Conservation (phyloP, 1,140 invertebrate species). For the Zaprionus kolodkinae region DNA sequence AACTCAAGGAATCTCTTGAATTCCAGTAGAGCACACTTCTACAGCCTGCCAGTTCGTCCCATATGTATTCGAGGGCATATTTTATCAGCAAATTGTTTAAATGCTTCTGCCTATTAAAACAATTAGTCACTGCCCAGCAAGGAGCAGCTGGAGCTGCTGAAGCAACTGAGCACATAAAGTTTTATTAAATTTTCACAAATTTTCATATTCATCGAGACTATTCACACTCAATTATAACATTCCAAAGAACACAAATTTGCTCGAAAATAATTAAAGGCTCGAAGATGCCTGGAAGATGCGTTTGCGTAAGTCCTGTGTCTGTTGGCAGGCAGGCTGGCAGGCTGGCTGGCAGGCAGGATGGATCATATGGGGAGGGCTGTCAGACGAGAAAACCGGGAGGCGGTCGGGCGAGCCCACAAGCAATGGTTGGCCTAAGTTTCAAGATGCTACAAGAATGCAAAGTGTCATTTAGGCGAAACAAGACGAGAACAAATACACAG, state of each 20-base stretch:
- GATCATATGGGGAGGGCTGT: background rate
- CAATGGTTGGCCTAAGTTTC: slow-evolving; percentile 42
- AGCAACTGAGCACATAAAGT: slow-evolving; percentile 37
- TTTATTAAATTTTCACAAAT: slow-evolving; percentile 81
- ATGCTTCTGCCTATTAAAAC: slow-evolving; percentile 59
- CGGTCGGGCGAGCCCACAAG: slow-evolving; percentile 34
- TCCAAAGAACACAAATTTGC: slow-evolving; percentile 77
- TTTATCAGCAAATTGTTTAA: slow-evolving; percentile 60
- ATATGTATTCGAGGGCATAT: slow-evolving; percentile 15
- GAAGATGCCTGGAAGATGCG: slow-evolving; percentile 61
- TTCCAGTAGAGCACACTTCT: background rate
- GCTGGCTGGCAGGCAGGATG: background rate
- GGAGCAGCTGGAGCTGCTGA: background rate
- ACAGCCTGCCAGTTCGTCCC: slow-evolving; percentile 4
- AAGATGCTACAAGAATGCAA: slow-evolving; percentile 81
- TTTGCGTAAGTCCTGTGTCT: slow-evolving; percentile 35
- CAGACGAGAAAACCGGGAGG: background rate
- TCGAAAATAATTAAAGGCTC: slow-evolving; percentile 69
- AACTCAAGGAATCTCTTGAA: slow-evolving; percentile 1
- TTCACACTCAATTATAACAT: slow-evolving; percentile 81
- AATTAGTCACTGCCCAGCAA: slow-evolving; percentile 61
- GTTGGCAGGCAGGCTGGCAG: slow-evolving; percentile 22
- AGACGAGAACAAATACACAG: slow-evolving; percentile 77
- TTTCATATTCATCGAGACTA: slow-evolving; percentile 79
- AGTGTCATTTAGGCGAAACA: slow-evolving; percentile 82